Base-by-base conservation (phyloP, 2,113 vertebrate species). In the Scortum barcoo region DNA sequence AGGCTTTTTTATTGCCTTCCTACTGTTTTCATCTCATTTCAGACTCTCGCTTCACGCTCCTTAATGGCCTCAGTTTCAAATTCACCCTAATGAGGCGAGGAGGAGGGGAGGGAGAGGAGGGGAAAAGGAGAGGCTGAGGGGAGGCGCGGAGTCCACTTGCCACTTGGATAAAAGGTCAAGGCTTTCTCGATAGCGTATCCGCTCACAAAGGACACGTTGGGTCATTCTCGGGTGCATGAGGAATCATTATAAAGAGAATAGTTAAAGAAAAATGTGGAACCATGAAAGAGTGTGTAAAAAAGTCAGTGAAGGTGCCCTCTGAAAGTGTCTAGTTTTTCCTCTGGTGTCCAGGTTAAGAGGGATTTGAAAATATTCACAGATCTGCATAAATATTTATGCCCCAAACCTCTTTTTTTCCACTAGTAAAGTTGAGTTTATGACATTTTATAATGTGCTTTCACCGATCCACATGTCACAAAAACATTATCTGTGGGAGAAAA, bases 1-100 rank as follows among this genome's bases (percentile, higher is more conserved):
- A 91, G 92, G 51, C 80, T 80, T 56, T 86, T 92, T 91, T 92
- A 92, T 86, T 86, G 88, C 86, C 90, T 83, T 89, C 91, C 89
- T 51, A 81, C 90, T 92, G 88, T 83, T 94, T 86, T 74, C 78
- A 84, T 93, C 83, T 90, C 81, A 88, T 89, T 84, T 82, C 89
- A 84, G 87, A 74, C 79, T 54, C 86, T 77, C 40, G 66, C 78
- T 36, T 74, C 48, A n/a, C 30, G 56, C 72, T 86, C 73, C 60
- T 85, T 91, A 86, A 92, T 83, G 87, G 81, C 77, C 80, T 73
- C 38, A 33, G 76, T 90, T 89, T 83, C 67, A 86, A 85, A 93
- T 72, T 73, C 51, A 38, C 69, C 38, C 76, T 91, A 91, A 93
- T 88, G 83, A 91, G 84, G 60, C 53, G 26, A 38, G 79, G 42